Evolutionary conservation across 2,113 vertebrate genomes (phyloP).

Genomic region (Beaufortia kweichowensis): DNA sequence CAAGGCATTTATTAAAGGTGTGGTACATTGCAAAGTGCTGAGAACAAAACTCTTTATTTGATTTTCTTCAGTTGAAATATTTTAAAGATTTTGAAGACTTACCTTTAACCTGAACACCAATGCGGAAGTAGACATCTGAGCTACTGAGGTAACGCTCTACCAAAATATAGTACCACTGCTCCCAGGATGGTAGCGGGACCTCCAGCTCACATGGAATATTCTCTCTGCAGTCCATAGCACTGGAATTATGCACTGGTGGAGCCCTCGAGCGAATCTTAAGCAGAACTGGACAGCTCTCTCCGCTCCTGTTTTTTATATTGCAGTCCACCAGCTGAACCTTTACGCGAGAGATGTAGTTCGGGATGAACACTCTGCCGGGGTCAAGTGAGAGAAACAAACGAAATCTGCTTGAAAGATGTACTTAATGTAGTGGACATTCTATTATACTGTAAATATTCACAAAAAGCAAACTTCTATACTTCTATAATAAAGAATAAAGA

Average conservation of each 20-base stretch:
- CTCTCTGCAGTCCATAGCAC: conserved; percentile 82
- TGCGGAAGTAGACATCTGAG: conserved; percentile 83
- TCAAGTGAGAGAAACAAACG: conserved; percentile 35
- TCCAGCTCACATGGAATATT: conserved; percentile 80
- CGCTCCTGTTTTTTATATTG: conserved; percentile 71
- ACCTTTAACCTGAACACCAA: conserved; percentile 90
- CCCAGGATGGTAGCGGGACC: conserved; percentile 86
- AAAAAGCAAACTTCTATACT: not conserved
- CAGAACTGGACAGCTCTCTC: conserved; percentile 83
- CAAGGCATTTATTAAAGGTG: too few species aligned
- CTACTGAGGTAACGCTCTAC: conserved; percentile 83
- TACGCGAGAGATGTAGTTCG: conserved; percentile 89
- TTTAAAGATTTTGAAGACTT: conserved; percentile 57
- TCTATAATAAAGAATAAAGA: not conserved
- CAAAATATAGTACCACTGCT: conserved; percentile 95
- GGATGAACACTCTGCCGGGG: conserved; percentile 87
- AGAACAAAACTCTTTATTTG: too few species aligned
- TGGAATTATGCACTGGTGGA: conserved; percentile 94
- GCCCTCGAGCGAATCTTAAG: conserved; percentile 89
- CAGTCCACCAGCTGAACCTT: conserved; percentile 87
- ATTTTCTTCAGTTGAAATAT: too few species aligned
- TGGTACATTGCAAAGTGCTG: too few species aligned
- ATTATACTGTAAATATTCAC: not conserved
- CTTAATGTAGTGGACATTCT: not conserved
- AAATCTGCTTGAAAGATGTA: not conserved